Conservation (phyloP, 2,797 vertebrate genomes). For the Chromis chromis region DNA sequence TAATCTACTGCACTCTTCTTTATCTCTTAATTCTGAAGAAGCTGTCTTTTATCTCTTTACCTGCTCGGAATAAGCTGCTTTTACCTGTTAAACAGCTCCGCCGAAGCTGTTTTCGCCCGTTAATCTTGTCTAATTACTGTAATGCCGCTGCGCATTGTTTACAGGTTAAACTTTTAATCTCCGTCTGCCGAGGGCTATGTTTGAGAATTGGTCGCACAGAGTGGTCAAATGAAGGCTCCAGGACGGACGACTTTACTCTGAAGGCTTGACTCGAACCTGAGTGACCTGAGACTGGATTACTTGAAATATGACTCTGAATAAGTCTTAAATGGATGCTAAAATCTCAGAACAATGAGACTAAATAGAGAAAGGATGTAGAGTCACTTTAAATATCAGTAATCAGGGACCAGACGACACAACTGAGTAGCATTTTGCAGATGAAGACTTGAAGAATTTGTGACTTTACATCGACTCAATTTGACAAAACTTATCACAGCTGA, state of each 20-base stretch:
- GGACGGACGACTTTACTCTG: too few species aligned
- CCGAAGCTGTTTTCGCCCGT: conserved; percentile 33
- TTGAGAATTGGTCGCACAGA: neutral
- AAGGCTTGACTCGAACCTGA: too few species aligned
- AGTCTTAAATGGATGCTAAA: too few species aligned
- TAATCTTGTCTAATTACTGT: conserved; percentile 50
- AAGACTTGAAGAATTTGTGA: neutral
- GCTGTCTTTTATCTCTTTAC: conserved; percentile 52
- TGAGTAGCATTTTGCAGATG: neutral
- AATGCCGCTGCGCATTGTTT: conserved; percentile 14
- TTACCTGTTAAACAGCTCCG: conserved; percentile 41
- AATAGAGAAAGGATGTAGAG: too few species aligned
- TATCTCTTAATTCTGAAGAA: conserved; percentile 57
- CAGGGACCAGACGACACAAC: too few species aligned
- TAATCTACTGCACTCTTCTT: conserved; percentile 54
- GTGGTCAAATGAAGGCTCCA: neutral
- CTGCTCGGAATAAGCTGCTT: conserved; percentile 65
- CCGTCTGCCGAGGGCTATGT: conserved; percentile 10
- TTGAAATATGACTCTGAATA: too few species aligned
- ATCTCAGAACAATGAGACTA: too few species aligned
- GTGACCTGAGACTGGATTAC: too few species aligned
- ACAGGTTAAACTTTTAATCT: conserved; percentile 35
- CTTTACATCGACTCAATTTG: too few species aligned
- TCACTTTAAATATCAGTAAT: too few species aligned
- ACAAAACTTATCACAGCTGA: too few species aligned